phyloP scores from a whole-genome alignment of 2,888 invertebrate genomes.

The Athripsodes cinereus region DNA sequence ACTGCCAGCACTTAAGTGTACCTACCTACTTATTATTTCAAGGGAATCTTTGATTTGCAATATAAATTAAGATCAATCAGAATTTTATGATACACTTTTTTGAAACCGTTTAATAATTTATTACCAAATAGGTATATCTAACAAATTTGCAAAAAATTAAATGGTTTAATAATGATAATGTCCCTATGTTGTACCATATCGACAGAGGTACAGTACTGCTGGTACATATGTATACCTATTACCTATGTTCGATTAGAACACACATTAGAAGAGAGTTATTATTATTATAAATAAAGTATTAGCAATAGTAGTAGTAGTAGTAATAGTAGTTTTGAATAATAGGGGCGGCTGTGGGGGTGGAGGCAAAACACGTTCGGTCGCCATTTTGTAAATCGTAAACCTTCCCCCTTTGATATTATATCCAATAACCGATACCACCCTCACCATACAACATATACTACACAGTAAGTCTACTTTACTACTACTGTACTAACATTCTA shows the following conservation, averaged over 20 bases:
- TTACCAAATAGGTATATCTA: too few species aligned
- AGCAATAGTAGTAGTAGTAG: not conserved
- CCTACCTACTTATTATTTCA: too few species aligned
- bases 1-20: too few species aligned
- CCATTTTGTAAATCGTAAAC: slow-evolving; percentile 26
- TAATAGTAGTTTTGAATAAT: not conserved
- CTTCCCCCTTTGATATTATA: slow-evolving; percentile 25
- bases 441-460: not conserved
- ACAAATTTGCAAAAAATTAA: too few species aligned
- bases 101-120: too few species aligned
- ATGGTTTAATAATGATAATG: too few species aligned
- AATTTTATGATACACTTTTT: too few species aligned
- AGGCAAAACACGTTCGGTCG: slow-evolving; percentile 15
- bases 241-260: not conserved
- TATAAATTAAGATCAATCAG: too few species aligned
- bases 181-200: too few species aligned
- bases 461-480: too few species aligned
- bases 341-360: slow-evolving; percentile 4
- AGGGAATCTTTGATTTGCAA: too few species aligned
- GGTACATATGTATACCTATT: not conserved
- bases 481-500: not conserved
- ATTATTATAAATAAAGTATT: not conserved
- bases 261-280: not conserved
- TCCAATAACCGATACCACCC: slow-evolving; percentile 27
- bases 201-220: too few species aligned